Evolutionary conservation across 2,888 invertebrate species (phyloP), one percentile per base, ranked within the genome.

Genomic region (Capitulum mitella): DNA sequence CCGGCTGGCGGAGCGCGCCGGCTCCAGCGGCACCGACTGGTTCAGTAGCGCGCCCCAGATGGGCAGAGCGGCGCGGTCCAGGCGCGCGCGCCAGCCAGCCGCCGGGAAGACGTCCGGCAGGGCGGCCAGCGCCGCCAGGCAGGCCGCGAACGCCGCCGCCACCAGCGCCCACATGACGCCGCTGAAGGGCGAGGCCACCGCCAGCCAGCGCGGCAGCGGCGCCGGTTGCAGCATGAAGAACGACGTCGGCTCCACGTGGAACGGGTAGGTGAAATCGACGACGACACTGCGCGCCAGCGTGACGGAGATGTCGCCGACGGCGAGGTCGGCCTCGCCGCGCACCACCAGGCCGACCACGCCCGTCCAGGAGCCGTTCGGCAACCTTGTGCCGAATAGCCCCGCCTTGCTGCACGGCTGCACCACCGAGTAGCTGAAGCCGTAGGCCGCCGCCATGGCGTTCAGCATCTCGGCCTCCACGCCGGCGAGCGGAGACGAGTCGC

Each of bases 91-190:
- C 2, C 19, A 19, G 22, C 37, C 22, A 37, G 5, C 54, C 5
- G 26, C 22, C 54, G 54, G n/a, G 85, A 86, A 32, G 84, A 16
- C 85, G 85, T 8, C 85, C 85, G 83, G 85, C 85, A 84, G 85
- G 82, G 76, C 82, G 83, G 78, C 82, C 80, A 78, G 82, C 80
- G 70, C 81, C 80, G 77, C 78, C 34, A 80, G 80, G 64, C 81
- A 79, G 58, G 80, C 77, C 76, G 78, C 70, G 16, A 82, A 82
- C 83, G 70, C 82, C 85, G 88, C 83, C 86, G 86, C 83, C 84
- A 87, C 80, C 84, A 86, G 77, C 88, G 85, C 83, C 88, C 85
- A 83, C 87, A 86, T 83, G 87, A 80, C 26, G 76, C 51, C n/a
- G 40, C 78, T 54, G 74, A 78, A 78, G 80, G 80, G 16, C 78